Evolutionary conservation across 2,113 vertebrate species (phyloP), one percentile per base, ranked within the genome.

Genomic region (Pseudorectes ferrugineus): DNA sequence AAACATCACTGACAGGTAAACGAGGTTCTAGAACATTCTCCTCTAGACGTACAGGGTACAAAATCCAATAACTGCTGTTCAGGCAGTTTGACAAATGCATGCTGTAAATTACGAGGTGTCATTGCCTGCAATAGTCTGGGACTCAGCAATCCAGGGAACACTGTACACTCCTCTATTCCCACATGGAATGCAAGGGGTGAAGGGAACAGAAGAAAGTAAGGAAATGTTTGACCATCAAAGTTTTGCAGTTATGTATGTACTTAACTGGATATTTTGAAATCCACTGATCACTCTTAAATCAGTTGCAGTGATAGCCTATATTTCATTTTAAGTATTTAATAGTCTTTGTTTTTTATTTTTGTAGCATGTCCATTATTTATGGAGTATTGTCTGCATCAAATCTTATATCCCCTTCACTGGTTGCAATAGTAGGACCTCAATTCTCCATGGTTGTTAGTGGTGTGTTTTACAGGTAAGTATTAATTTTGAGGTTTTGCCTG

Each of bases 321-420:
- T 67, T 89, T 87, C 58, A 31, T 42, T 74, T 86, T 11, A 82
- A 74, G 51, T 88, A 14, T 28, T 71, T 80, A 65, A 46, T 55
- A 0, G 1, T 72, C 29, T 92, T 67, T 93, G 8, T 36, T 73
- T 43, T 91, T 95, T 54, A 6, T 79, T 73, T 89, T 25, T 89
- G 25, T 85, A 99, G 99, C 97, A 98, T 99, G 99, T 98, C 99
- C 20, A 98, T 99, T 96, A 99, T 99, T 97, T 99, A 99, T 40
- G 98, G 99, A 10, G 99, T 99, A 19, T 99, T 99, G 95, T 99
- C 99, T 6, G 99, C 99, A 11, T 99, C 99, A 42, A 99, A 99
- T 94, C 97, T 99, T 66, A 97, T 99, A 16, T 99, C 99, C 0
- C 99, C 99, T 0, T 99, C 99, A 3, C 98, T 99, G 95, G 99